Evolutionary conservation across 2,797 vertebrate species (phyloP), one percentile per base, ranked within the genome.

Genomic region (Chaunax sp.): DNA sequence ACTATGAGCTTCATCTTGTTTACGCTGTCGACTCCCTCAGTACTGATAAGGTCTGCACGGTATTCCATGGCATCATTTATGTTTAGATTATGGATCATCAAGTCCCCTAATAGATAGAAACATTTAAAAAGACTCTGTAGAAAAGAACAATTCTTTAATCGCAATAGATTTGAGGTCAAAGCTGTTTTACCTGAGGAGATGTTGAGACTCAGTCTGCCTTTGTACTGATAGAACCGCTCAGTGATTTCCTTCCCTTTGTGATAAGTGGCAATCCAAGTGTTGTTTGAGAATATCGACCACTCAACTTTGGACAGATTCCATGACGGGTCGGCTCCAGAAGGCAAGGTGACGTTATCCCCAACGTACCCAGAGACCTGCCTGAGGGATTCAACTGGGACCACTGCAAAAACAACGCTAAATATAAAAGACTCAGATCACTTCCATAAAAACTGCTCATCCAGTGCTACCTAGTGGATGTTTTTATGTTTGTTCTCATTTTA

Each of bases 211-310:
- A 93, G 84, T 50, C 90, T 69, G 0, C 25, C 57, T 19, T 0
- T 0, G 3, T 78, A 83, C 2, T 1, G 63, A 12, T 0, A 0
- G 2, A 82, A 0, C 1, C 9, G 23, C 0, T 72, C 0, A 0
- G 0, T 5, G 0, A 14, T 68, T 5, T 0, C 0, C 0, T 0
- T 0, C 0, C 0, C 0, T 0, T 0, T 0, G 0, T 0, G 5
- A 7, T 22, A 69, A 0, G 64, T 81, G 5, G 86, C 90, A 0
- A 93, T 90, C 55, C 2, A 84, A 0, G 89, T 92, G 20, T 0
- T 51, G 80, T 92, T 92, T 0, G 1, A 0, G 0, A 72, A 85
- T 43, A 86, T 68, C 1, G 75, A 84, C 91, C 91, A 92, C 2
- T 72, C 62, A 2, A 92, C 68, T 8, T 0, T 35, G 7, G 1